Evolutionary conservation across 2,113 vertebrate species (phyloP).

Genomic region (Sigmodon hispidus): DNA sequence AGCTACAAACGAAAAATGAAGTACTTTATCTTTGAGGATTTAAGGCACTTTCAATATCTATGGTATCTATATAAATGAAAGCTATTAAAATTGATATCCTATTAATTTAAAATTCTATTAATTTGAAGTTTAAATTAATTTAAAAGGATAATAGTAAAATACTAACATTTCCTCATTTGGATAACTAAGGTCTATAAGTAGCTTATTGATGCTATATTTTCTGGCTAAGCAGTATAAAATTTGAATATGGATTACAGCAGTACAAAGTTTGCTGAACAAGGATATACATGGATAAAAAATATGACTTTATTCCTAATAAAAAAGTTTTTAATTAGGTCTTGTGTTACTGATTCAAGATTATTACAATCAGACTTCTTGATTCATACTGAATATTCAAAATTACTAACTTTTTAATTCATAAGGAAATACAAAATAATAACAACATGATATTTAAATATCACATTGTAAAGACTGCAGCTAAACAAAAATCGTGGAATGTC

Average conservation of each 20-base stretch:
- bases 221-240: not conserved
- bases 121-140: too few species aligned
- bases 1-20: not conserved
- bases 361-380: not conserved
- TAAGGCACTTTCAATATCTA: not conserved
- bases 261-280: not conserved
- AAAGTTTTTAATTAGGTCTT: not conserved
- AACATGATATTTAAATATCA: not conserved
- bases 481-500: not conserved
- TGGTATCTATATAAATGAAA: not conserved
- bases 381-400: not conserved
- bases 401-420: not conserved
- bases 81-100: not conserved
- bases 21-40: not conserved
- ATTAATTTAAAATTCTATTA: not conserved
- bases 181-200: not conserved
- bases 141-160: not conserved
- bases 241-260: not conserved
- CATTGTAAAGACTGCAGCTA: not conserved
- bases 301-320: too few species aligned
- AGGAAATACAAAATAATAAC: constrained; percentile 24
- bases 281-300: too few species aligned
- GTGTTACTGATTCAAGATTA: not conserved
- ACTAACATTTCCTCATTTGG: not conserved
- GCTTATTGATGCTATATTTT: not conserved